phyloP scores from a whole-genome alignment of 2,113 vertebrate genomes.

The Prochilodus magdalenae region DNA sequence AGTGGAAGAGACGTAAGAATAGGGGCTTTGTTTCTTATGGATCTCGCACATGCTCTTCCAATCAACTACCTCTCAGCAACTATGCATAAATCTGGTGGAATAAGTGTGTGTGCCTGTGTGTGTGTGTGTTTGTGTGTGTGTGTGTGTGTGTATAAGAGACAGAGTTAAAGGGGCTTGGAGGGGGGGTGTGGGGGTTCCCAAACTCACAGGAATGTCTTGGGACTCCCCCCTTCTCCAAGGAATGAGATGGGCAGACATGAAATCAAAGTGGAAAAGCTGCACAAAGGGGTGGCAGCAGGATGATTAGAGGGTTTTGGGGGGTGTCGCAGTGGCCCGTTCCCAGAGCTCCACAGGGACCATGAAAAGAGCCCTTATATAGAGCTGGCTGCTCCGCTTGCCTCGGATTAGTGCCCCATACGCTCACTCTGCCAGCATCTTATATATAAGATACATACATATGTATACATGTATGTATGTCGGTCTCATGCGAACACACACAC shows the following conservation, averaged over 20 bases:
- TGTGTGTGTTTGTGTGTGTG: neutral
- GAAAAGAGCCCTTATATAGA: constrained; percentile 76
- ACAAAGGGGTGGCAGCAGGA: constrained; percentile 76
- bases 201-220: constrained; percentile 63
- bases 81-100: neutral
- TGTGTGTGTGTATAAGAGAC: neutral
- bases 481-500: too few species aligned
- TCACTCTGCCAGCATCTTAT: constrained; percentile 59
- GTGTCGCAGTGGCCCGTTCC: constrained; percentile 64
- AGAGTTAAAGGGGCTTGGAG: constrained; percentile 52
- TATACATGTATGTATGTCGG: too few species aligned
- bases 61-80: neutral
- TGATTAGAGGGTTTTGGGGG: constrained; percentile 62
- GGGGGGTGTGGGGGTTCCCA: constrained; percentile 54
- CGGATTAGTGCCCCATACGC: constrained; percentile 70
- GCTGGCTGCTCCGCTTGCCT: constrained; percentile 71
- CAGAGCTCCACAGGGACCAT: constrained; percentile 64
- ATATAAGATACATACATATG: neutral
- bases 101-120: constrained; percentile 15
- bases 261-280: constrained; percentile 80
- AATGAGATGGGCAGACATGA: constrained; percentile 73
- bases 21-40: constrained; percentile 2
- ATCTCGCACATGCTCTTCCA: constrained; percentile 16
- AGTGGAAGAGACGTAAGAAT: neutral
- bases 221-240: constrained; percentile 58